These are phyloP conservation scores for Idaea dimidiata DNA, from an alignment of 2,888 invertebrate genomes.

Conservation along the genomic window DNA sequence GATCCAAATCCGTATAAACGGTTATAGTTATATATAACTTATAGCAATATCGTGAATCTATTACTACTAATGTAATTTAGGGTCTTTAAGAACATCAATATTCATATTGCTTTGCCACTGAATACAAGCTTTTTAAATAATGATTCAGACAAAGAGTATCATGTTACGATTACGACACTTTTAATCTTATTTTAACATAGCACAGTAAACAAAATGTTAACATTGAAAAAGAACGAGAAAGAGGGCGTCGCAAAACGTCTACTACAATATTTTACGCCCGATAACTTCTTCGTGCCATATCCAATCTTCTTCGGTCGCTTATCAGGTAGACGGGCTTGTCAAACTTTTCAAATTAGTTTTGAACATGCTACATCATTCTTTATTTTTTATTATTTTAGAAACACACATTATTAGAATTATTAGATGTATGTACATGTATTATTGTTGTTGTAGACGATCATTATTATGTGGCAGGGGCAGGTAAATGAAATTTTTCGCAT, in stretches of 20 bases:
- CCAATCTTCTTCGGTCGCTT: constrained; percentile 62
- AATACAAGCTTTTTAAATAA: background rate
- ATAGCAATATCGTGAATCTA: background rate
- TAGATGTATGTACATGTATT: too few relatives aligned
- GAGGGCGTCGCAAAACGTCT: constrained; percentile 24
- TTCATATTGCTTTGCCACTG: background rate
- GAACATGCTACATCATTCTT: constrained; percentile 46
- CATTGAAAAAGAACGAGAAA: background rate
- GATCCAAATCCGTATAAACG: constrained; percentile 30
- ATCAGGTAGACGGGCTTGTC: constrained; percentile 66
- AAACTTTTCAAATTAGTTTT: constrained; percentile 69
- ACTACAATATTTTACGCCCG: constrained; percentile 54
- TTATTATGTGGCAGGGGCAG: background rate
- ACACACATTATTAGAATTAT: constrained; percentile 25
- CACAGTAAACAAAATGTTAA: background rate
- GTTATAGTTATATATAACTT: background rate
- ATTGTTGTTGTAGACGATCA: background rate
- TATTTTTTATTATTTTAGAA: constrained; percentile 35
- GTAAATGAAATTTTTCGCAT: background rate
- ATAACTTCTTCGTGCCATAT: constrained; percentile 58
- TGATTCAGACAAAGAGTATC: too few relatives aligned
- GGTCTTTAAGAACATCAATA: too few relatives aligned
- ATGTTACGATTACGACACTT: background rate
- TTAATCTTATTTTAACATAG: background rate
- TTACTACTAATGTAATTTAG: background rate